Base-by-base conservation (phyloP, 2,797 vertebrate genomes). In the Eremophila alpestris region DNA sequence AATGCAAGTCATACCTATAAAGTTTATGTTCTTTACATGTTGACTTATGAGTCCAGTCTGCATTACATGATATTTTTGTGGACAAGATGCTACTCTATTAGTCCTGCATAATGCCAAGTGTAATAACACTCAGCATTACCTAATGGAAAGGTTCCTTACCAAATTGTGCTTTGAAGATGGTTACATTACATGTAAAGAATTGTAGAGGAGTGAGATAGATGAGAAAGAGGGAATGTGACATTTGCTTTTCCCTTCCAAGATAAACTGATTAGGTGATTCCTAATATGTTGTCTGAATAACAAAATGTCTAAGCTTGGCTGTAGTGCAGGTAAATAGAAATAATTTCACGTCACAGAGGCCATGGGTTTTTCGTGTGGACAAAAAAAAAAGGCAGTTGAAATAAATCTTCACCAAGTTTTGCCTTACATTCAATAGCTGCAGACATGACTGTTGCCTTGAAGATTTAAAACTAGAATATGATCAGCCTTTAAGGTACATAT, bases 11-110 rank as follows among this genome's bases (percentile, higher is more conserved):
- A 71, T 65, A 73, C 60, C 34, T 83, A 13, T 73, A 93, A 80
- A 89, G 78, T 13, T 85, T 11, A 51, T 89, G 58, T 58, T 95
- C 32, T 81, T 80, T 93, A 80, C 40, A 54, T 68, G 59, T 73
- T 92, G 82, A 62, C 45, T 93, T 95, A 85, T 63, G 56, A 90
- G 27, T 94, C 13, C 40, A 71, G 62, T 48, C 68, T 94, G 30
- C 34, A 41, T 89, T 94, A n/a, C 52, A 62, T 24, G 20, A 9
- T 76, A 69, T 81, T 80, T 94, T 85, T 87, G 78, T 58, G 65
- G 43, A 17, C 62, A 91, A 71, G 65, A 56, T 68, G 45, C 58
- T 71, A 24, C 2, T 15, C 27, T 82, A 21, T 87, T 89, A 87
- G 48, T 81, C 54, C 21, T 52, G 17, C 41, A 59, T 64, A 89